phyloP scores from a whole-genome alignment of 37 sponge, comb jelly and placozoan genomes.

The Spongilla lacustris region DNA sequence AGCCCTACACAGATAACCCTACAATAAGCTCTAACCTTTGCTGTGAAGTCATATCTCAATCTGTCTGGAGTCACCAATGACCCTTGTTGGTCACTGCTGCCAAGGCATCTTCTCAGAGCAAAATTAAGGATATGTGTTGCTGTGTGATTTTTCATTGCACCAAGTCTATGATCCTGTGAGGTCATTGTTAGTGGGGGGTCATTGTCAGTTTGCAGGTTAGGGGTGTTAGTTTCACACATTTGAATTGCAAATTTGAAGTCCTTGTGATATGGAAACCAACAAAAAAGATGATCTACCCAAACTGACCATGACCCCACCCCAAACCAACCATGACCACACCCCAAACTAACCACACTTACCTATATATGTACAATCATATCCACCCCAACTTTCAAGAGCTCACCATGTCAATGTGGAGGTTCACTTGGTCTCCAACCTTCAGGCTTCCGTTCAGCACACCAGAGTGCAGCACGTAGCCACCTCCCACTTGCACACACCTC shows the following conservation, averaged over 20 bases:
- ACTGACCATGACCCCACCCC: no score
- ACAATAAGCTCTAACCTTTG: constrained; percentile 63
- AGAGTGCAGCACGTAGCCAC: constrained; percentile 79
- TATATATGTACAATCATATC: no score
- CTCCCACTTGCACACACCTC: constrained; percentile 64
- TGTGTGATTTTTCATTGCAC: constrained; percentile 97
- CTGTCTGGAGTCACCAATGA: constrained; percentile 96
- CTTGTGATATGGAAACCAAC: no score
- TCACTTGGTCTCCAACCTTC: constrained; percentile 69
- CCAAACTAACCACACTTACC: no score
- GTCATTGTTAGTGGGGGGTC: no score
- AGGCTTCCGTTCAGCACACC: constrained; percentile 77
- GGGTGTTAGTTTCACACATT: no score
- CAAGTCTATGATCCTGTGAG: constrained; percentile 79
- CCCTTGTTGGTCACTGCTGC: constrained; percentile 95
- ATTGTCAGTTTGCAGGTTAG: no score
- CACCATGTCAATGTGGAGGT: constrained; percentile 64
- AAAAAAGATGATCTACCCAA: no score
- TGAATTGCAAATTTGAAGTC: no score
- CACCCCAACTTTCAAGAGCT: no score
- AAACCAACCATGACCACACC: no score
- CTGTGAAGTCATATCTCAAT: constrained; percentile 96
- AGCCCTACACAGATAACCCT: neutral
- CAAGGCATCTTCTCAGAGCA: constrained; percentile 86
- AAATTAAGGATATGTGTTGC: constrained; percentile 97